These are phyloP conservation scores for Dolichallabes microphthalmus DNA, from an alignment of 2,113 vertebrate species.

Conservation along the genomic window DNA sequence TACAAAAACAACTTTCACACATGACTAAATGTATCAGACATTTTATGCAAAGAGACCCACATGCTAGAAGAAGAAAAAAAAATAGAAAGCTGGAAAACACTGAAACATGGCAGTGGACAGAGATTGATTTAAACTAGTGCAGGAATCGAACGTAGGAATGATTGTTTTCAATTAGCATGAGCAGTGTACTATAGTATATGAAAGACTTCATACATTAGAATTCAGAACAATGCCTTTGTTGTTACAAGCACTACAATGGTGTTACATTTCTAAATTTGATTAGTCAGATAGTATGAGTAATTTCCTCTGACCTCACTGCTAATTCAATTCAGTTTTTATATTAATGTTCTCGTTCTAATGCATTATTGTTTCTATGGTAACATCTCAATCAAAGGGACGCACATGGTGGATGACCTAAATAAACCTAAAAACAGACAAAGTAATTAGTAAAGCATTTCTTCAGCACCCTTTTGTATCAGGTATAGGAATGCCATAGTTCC, in stretches of 20 bases:
- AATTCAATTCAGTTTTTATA: constrained; percentile 4
- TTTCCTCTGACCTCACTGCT: not conserved
- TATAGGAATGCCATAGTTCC: no score
- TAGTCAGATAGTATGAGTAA: not conserved
- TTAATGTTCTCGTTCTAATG: not conserved
- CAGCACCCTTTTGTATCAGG: no score
- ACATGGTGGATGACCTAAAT: not conserved
- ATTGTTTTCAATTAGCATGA: not conserved
- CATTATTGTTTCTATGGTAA: not conserved
- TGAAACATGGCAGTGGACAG: not conserved
- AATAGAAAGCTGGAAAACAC: not conserved
- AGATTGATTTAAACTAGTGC: not conserved
- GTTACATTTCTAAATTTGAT: not conserved
- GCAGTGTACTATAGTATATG: not conserved
- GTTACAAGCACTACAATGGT: not conserved
- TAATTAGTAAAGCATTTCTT: not conserved
- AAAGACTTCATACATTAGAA: not conserved
- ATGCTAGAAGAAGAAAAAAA: not conserved
- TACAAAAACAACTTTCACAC: not conserved
- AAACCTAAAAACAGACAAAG: not conserved
- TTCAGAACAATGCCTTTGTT: not conserved
- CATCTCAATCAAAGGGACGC: not conserved
- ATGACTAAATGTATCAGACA: not conserved
- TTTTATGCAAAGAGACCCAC: not conserved
- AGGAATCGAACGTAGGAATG: not conserved